These are phyloP conservation scores for Pterois miles DNA, from an alignment of 2,797 vertebrate species.

Conservation along the genomic window DNA sequence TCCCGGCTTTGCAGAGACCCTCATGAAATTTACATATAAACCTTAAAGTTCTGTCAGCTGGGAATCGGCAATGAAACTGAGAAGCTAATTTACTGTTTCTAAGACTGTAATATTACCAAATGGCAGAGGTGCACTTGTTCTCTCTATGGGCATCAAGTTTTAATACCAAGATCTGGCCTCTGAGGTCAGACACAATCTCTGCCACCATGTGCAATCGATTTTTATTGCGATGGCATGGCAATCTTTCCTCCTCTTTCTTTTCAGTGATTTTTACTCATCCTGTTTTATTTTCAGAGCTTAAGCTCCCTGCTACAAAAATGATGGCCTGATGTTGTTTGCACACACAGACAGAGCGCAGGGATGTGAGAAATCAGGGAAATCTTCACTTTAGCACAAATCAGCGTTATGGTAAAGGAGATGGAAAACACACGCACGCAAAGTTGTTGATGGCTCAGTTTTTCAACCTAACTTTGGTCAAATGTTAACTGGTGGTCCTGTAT, in stretches of 20 bases:
- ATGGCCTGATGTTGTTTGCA: neutral
- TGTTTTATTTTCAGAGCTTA: neutral
- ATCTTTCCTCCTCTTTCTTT: slow-evolving; percentile 4
- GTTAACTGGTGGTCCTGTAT: neutral
- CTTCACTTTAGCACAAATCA: neutral
- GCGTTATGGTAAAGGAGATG: neutral
- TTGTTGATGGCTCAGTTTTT: neutral
- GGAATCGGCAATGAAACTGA: neutral
- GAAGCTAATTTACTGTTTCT: slow-evolving; percentile 11
- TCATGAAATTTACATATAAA: slow-evolving; percentile 22
- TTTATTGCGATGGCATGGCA: slow-evolving; percentile 10
- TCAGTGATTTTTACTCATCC: neutral
- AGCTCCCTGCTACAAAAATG: neutral
- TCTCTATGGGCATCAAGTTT: slow-evolving; percentile 12
- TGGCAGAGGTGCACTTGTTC: neutral
- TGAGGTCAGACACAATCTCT: slow-evolving; percentile 43
- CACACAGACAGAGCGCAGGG: neutral
- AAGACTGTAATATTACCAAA: neutral
- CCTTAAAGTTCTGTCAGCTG: neutral
- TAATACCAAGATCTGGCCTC: slow-evolving; percentile 29
- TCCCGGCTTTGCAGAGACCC: slow-evolving; percentile 1
- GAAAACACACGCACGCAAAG: neutral
- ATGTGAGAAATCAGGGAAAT: neutral
- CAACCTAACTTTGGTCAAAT: neutral
- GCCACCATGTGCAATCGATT: slow-evolving; percentile 23